Evolutionary conservation across 2,888 invertebrate genomes (phyloP).

Genomic region (Andrena dorsata): DNA sequence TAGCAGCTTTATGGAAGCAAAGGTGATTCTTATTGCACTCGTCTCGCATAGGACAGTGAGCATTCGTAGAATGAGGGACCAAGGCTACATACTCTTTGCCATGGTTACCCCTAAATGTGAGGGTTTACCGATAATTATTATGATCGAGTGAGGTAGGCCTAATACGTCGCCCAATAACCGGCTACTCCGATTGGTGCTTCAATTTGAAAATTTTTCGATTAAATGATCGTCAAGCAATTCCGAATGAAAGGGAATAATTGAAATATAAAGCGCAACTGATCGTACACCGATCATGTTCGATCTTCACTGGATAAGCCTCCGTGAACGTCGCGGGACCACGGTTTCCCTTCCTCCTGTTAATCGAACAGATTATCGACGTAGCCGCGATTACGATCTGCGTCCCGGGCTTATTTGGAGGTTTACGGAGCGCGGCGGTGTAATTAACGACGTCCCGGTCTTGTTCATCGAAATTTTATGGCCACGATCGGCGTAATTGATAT

Average conservation of each 20-base stretch:
- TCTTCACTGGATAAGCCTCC: neutral
- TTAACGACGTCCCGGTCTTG: slow-evolving; percentile 66
- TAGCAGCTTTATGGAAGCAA: neutral
- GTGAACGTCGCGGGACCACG: neutral
- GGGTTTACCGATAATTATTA: slow-evolving; percentile 8
- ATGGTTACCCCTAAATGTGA: too few species aligned
- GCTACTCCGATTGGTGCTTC: neutral
- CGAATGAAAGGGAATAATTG: neutral
- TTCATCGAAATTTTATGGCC: slow-evolving; percentile 69
- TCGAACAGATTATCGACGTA: slow-evolving; percentile 57
- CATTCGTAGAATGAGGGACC: slow-evolving; percentile 56
- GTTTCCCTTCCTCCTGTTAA: slow-evolving; percentile 29
- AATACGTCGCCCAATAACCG: slow-evolving; percentile 26
- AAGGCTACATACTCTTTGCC: slow-evolving; percentile 40
- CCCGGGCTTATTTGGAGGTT: slow-evolving; percentile 51
- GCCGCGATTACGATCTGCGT: slow-evolving; percentile 57
- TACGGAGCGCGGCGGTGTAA: slow-evolving; percentile 53
- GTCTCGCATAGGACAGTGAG: slow-evolving; percentile 25
- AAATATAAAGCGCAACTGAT: slow-evolving; percentile 10
- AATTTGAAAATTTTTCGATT: too few species aligned
- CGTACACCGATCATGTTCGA: neutral
- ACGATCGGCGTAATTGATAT: slow-evolving; percentile 74
- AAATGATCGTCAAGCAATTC: too few species aligned
- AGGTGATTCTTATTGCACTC: slow-evolving; percentile 25
- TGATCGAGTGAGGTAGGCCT: slow-evolving; percentile 65